Base-by-base conservation (phyloP, 2,888 invertebrate genomes). In the Sphaerophoria rueppellii region DNA sequence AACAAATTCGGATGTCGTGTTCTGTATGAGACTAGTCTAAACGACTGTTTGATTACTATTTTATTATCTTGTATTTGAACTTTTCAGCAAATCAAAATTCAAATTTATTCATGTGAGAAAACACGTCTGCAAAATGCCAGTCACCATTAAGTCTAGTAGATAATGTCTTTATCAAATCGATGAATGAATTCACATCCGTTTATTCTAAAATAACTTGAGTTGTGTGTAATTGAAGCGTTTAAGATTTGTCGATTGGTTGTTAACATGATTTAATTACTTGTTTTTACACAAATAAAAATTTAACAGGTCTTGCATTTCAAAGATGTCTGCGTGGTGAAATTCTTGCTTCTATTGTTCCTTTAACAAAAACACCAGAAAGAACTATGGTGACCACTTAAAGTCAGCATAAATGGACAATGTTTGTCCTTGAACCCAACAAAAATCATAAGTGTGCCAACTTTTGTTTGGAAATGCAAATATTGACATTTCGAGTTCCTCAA, bases 71-170 rank as follows among this genome's bases (percentile, higher is more conserved):
- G 57, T 50, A 58, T 48, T 14, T 34, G 9, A 71, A 57, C 40
- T 40, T 60, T 65, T 32, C 11, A n/a, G 57, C 2, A 72, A 72
- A 58, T 43, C 11, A 16, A 16, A 57, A 65, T 71, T 72, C 57
- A 78, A 72, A 78, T 72, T 72, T 65, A 78, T 78, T 78, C 72
- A 78, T 78, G 78, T 65, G 65, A 67, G n/a, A 67, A 65, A 11
- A 52, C 43, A 65, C 37, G 57, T 43, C 52, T 43, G 35, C 54
- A 55, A 67, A 65, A 32, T 43, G 24, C 60, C 50, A 63, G 78
- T 14, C 65, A 72, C n/a, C 72, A 58, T 16, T 43, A 37, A 67
- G 58, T 76, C 72, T 54, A 60, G 52, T 63, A 24, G 24, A 24
- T 24, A 37, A 50, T 52, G 52, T 9, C 67, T 72, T 65, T 60